These are phyloP conservation scores for Dorcus hopei DNA, from an alignment of 2,888 invertebrate species.

Conservation along the genomic window DNA sequence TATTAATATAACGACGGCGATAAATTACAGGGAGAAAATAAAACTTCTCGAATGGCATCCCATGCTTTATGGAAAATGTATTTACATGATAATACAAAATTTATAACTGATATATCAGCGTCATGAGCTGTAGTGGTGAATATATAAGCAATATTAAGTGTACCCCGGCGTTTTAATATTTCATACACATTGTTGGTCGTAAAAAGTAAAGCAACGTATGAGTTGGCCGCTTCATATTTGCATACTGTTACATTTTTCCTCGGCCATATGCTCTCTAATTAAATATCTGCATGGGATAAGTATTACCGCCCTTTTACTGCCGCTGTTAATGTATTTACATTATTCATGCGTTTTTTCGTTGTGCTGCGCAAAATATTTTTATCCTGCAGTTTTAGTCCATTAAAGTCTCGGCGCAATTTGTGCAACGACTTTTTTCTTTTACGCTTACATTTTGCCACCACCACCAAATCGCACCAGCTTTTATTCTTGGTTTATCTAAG, in stretches of 20 bases:
- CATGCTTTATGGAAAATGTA: not conserved
- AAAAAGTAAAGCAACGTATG: not conserved
- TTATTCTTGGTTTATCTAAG: no score
- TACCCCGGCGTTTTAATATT: not conserved
- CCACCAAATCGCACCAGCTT: no score
- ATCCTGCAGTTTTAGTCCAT: not conserved
- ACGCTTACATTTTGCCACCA: no score
- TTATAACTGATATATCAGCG: constrained; percentile 2
- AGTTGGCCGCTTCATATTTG: not conserved
- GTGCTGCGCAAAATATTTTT: not conserved
- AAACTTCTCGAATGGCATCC: not conserved
- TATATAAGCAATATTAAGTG: constrained; percentile 2
- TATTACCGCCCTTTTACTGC: not conserved
- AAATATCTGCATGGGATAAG: not conserved
- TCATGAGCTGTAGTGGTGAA: constrained; percentile 1
- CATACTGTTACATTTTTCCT: not conserved
- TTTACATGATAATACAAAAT: constrained; percentile 1
- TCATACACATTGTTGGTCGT: not conserved
- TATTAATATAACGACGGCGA: not conserved
- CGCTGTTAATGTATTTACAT: not conserved
- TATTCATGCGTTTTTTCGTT: not conserved
- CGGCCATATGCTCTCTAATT: not conserved
- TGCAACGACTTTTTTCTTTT: no score
- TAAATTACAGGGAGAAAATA: not conserved
- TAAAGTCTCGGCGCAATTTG: no score